phyloP scores from a whole-genome alignment of 2,797 vertebrate species.

The Lepilemur septentrionalis region DNA sequence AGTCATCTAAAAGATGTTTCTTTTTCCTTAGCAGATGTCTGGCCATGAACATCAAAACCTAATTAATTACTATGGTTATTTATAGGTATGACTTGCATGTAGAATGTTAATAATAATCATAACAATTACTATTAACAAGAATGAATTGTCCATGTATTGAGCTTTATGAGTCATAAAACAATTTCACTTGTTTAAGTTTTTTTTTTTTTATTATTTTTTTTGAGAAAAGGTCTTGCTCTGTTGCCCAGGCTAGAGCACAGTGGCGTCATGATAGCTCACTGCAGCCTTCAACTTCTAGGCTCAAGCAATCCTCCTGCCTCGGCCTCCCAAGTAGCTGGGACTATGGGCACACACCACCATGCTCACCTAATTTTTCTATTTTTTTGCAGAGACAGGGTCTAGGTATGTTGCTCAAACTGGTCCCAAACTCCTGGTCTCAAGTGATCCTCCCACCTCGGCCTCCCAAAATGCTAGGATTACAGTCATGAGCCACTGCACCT shows the following conservation, averaged over 20 bases:
- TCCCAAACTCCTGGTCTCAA: neutral
- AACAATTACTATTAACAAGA: conserved; percentile 44
- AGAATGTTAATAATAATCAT: conserved; percentile 39
- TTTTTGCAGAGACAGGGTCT: neutral
- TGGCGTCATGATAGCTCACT: neutral
- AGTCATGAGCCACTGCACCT: neutral
- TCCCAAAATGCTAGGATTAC: neutral
- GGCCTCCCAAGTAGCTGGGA: neutral
- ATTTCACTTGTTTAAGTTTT: conserved; percentile 43
- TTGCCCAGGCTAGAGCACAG: neutral
- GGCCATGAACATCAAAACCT: neutral
- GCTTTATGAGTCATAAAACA: conserved; percentile 32
- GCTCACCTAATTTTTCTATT: neutral
- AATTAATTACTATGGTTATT: conserved; percentile 48
- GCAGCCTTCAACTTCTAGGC: neutral
- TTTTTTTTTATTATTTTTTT: neutral
- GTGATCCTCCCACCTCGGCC: neutral
- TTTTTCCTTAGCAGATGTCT: conserved; percentile 37
- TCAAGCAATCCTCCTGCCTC: neutral
- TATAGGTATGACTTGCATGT: conserved; percentile 1
- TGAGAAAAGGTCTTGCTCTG: neutral
- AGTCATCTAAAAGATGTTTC: conserved; percentile 41
- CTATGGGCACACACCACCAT: neutral
- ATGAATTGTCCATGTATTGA: neutral
- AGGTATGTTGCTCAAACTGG: neutral